Evolutionary conservation across 2,888 invertebrate genomes (phyloP), one percentile per base, ranked within the genome.

Genomic region (Nezara viridula): DNA sequence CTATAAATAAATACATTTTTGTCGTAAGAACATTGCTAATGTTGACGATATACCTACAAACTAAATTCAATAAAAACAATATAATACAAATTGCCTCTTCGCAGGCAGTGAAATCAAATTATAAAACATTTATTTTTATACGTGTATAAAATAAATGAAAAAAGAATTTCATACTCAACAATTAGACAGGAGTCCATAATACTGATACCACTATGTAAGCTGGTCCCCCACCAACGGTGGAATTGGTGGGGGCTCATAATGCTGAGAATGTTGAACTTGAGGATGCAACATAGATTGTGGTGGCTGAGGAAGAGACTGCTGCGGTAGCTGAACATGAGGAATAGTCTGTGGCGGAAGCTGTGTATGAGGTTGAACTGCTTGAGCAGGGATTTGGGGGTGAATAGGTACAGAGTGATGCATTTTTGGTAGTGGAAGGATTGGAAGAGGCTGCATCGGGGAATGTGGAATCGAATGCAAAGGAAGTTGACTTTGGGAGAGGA

Each of bases 1-100:
- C 88, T 44, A 55, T 73, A 88, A 88, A 88, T 88, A 88, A 88
- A 88, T 88, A 88, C 88, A 88, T 73, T 88, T 73, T 49, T 47
- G 52, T 50, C 24, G 27, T 47, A n/a, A 86, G 24, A 86, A 86
- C 86, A 60, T 24, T 21, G 10, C 49, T 60, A 73, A 81, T 81
- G 40, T 81, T 44, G 9, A 44, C 21, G 60, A 49, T 66, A 16
- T 47, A 88, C n/a, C 88, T 88, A 86, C 32, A 88, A 88, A 88
- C 73, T 88, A 88, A 88, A 88, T 44, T 73, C 88, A 88, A 27
- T 73, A 88, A 88, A 88, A 88, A 88, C 88, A 88, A 88, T 88
- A 88, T 88, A 88, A 88, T 88, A 88, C 88, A 88, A 73, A 73
- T 47, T 73, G 88, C 88, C 88, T 73, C 88, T 88, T 88, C 88